Base-by-base conservation (phyloP, 2,888 invertebrate species). In the Troglohyphantes excavatus region DNA sequence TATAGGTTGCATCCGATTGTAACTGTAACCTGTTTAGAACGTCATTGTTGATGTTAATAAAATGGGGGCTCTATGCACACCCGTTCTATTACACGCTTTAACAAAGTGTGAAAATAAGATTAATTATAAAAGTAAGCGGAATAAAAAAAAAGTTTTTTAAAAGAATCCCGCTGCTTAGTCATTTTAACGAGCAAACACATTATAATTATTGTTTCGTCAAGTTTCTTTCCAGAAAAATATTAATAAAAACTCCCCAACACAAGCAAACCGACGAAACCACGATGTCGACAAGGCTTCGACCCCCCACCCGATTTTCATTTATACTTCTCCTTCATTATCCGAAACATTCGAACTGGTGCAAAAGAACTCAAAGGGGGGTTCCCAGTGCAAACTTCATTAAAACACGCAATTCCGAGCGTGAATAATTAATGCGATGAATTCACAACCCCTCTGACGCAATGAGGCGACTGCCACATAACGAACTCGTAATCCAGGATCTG, bases 371-470 rank as follows among this genome's bases (percentile, higher is more conserved):
- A 19, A 26, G 72, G 46, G 27, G 26, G 9, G 46, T 19, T 7
- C 2, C 23, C 33, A 63, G 33, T 70, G 21, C 86, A 70, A 78
- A 86, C 86, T 79, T 86, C 86, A 79, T 86, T 86, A 86, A 79
- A 86, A 78, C 70, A 70, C 79, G 26, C 68, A 26, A 27, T 53
- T 53, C 53, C 83, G 65, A 70, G 63, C 63, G 43, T 88, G 75
- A 88, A 88, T 88, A 88, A 88, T 88, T 88, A 88, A 88, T 82
- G 70, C 65, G 75, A 82, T 88, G 68, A 88, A 88, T 82, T 88
- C 70, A 67, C 88, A 63, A 75, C 63, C 67, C 61, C 78, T 26
- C 46, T 33, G 70, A 53, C 33, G 70, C 70, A 82, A 82, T 61
- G 79, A 67, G 68, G 13, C 21, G 63, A 65, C 70, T 73, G 27